Evolutionary conservation across 2,113 vertebrate species (phyloP), one percentile per base, ranked within the genome.

Genomic region (Neogobius melanostomus): DNA sequence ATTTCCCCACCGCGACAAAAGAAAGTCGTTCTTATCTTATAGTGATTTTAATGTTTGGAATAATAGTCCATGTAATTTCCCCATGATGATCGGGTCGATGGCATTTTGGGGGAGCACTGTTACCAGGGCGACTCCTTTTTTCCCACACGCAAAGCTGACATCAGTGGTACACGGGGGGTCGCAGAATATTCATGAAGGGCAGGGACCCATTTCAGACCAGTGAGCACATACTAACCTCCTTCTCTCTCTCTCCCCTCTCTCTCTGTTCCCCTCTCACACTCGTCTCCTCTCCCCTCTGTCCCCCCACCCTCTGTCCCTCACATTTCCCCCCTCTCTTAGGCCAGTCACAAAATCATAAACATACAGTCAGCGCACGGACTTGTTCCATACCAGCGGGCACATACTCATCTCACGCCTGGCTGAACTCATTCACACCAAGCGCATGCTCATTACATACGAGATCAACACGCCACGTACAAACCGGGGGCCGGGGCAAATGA

Each of bases 101-200:
- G 77, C 71, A 85, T 86, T 71, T 87, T 79, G 71, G 79, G 28
- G 83, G 74, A 80, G 56, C 68, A 46, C 36, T 71, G 82, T 89
- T 89, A 75, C 89, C 71, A 52, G 69, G 86, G 85, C 66, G 82
- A 89, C 86, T 36, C 28, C 72, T 8, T 16, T 80, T 91, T 91
- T 90, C 83, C 83, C 88, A 88, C 89, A 90, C 69, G 81, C 88
- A 84, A 59, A 81, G 81, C 84, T 83, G 85, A 89, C 88, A 89
- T 89, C 83, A 89, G 80, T 71, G 75, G 71, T 77, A 87, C 65
- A 49, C 74, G 69, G 87, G 87, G 81, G 85, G 85, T 67, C 73
- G 67, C 67, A 88, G 86, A 89, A 91, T 91, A 90, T 91, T 91
- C 85, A 91, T 91, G 90, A 91, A 87, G 81, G 90, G 87, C 89